Conservation (phyloP, 2,888 invertebrate species). For the Pachliopta kotzebuea region DNA sequence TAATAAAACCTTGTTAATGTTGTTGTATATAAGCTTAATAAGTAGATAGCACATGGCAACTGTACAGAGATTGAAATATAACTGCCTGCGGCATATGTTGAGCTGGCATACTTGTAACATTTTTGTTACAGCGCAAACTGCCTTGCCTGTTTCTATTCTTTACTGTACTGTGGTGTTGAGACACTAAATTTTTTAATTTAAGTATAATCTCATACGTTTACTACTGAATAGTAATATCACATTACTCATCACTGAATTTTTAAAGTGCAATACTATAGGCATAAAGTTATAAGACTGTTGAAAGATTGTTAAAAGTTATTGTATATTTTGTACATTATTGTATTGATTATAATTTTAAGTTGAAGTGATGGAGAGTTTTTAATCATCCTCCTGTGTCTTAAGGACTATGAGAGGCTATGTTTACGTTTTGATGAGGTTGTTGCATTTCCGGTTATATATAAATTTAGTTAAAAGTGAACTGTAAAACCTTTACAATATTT, state of each 20-base stretch:
- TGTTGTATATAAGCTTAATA: conserved; percentile 47
- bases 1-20: conserved; percentile 33
- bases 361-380: conserved; percentile 51
- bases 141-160: conserved; percentile 15
- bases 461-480: conserved; percentile 1
- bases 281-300: conserved; percentile 79
- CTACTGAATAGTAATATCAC: conserved; percentile 41
- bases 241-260: conserved; percentile 40
- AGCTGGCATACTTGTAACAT: conserved; percentile 32
- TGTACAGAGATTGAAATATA: conserved; percentile 36
- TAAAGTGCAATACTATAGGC: conserved; percentile 75
- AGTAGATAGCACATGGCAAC: conserved; percentile 35
- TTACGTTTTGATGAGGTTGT: conserved; percentile 37
- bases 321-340: conserved; percentile 77
- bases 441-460: conserved; percentile 26
- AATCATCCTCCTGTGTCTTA: conserved; percentile 30
- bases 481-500: conserved; percentile 25
- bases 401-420: conserved; percentile 51
- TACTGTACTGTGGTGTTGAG: conserved; percentile 10
- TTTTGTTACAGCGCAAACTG: conserved; percentile 31
- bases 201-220: conserved; percentile 31
- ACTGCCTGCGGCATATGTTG: conserved; percentile 19
- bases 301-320: conserved; percentile 72
- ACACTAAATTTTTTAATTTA: conserved; percentile 30
- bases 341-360: conserved; percentile 66